Conservation (phyloP, 2,888 invertebrate species). For the Eueremaeus valkanovi region DNA sequence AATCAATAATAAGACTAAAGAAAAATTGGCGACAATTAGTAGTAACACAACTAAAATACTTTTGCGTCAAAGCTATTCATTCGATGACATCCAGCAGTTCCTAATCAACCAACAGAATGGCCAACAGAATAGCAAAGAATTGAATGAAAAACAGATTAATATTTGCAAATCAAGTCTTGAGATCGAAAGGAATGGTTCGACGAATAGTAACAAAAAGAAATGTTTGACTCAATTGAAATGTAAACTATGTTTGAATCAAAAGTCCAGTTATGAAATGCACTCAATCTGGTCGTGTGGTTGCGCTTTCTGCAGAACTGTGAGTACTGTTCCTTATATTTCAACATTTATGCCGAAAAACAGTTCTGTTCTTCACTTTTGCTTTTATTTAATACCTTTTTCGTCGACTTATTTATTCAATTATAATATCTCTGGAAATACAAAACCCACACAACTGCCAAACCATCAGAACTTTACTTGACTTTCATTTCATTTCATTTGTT, state of each 20-base stretch:
- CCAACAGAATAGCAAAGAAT: not conserved
- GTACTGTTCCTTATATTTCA: not conserved
- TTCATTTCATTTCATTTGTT: too few relatives aligned
- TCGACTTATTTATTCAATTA: too few relatives aligned
- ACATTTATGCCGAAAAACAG: too few relatives aligned
- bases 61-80: constrained; percentile 16
- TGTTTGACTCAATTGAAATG: constrained; percentile 12
- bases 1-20: constrained; percentile 21
- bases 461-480: too few relatives aligned
- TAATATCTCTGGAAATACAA: too few relatives aligned
- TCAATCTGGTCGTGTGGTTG: constrained; percentile 40
- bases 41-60: constrained; percentile 3
- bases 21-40: constrained; percentile 2
- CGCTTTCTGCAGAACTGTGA: constrained; percentile 36
- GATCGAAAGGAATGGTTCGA: constrained; percentile 1
- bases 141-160: not conserved
- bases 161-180: constrained; percentile 25
- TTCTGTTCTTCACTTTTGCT: too few relatives aligned
- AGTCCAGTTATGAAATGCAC: constrained; percentile 26
- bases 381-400: too few relatives aligned
- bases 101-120: constrained; percentile 1
- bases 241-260: constrained; percentile 17
- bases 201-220: not conserved
- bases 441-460: too few relatives aligned
- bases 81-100: constrained; percentile 33